Conservation (phyloP, 2,888 invertebrate genomes). For the Ditula angustiorana region DNA sequence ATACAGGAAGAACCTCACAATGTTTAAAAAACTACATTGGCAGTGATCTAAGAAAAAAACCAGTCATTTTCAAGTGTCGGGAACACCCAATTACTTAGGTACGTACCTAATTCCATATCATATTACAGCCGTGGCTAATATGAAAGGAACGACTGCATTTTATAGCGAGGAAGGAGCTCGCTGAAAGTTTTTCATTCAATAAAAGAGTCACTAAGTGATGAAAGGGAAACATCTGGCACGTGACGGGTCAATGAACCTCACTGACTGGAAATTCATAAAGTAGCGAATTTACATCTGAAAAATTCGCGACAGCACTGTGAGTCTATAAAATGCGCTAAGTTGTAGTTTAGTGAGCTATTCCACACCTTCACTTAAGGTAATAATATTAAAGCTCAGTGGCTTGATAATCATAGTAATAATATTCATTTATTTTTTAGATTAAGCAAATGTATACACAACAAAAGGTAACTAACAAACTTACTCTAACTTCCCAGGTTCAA, state of each 20-base stretch:
- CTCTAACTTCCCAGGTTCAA: too few species aligned
- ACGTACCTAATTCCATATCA: slow-evolving; percentile 22
- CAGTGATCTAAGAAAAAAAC: slow-evolving; percentile 13
- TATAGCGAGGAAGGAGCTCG: slow-evolving; percentile 54
- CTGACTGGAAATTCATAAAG: slow-evolving; percentile 56
- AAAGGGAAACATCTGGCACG: slow-evolving; percentile 62
- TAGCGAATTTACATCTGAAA: slow-evolving; percentile 53
- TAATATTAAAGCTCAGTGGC: too few species aligned
- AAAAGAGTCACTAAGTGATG: slow-evolving; percentile 59
- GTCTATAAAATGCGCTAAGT: slow-evolving; percentile 41
- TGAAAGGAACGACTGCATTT: slow-evolving; percentile 50
- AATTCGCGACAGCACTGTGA: slow-evolving; percentile 47
- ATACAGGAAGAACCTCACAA: too few species aligned
- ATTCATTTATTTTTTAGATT: too few species aligned
- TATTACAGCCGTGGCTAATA: slow-evolving; percentile 33
- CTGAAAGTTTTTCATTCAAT: slow-evolving; percentile 62
- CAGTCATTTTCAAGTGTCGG: slow-evolving; percentile 15
- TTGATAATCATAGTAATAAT: too few species aligned
- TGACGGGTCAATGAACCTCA: slow-evolving; percentile 56
- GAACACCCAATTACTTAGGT: slow-evolving; percentile 26
- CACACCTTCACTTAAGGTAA: too few species aligned
- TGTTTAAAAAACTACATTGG: too few species aligned
- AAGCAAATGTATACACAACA: too few species aligned
- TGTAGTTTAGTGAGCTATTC: not conserved
- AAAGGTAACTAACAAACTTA: too few species aligned